Evolutionary conservation across 2,113 vertebrate genomes (phyloP).

Genomic region (Nesogale talazaci): DNA sequence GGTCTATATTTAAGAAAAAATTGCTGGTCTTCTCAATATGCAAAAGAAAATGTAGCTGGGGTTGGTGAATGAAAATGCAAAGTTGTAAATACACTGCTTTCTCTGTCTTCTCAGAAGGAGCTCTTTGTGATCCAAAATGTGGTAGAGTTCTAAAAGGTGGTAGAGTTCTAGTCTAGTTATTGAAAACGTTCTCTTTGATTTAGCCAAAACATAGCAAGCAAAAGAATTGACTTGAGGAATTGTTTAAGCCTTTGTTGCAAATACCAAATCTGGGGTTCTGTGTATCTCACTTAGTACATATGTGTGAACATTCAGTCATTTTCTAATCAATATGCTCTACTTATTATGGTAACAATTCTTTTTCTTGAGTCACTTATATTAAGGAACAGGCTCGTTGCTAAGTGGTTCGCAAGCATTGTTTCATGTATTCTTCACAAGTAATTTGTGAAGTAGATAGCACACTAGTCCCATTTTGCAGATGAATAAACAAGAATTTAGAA

Average conservation of each 20-base stretch:
- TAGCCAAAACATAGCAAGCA: neutral
- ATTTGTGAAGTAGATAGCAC: neutral
- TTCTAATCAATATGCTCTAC: neutral
- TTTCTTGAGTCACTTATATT: neutral
- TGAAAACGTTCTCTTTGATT: neutral
- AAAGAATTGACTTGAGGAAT: neutral
- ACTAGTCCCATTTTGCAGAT: constrained; percentile 14
- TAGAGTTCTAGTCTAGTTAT: neutral
- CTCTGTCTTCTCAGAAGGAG: neutral
- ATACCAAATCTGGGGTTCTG: neutral
- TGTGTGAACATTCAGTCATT: neutral
- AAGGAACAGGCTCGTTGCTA: neutral
- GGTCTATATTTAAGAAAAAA: too few species aligned
- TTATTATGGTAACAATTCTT: constrained; percentile 2
- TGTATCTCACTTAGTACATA: neutral
- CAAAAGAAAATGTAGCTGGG: too few species aligned
- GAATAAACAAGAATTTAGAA: neutral
- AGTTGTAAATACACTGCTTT: neutral
- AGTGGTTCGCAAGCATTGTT: neutral
- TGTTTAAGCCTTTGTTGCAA: neutral
- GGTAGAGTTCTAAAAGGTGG: neutral
- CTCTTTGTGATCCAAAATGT: neutral
- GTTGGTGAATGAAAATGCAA: neutral
- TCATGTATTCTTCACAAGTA: neutral
- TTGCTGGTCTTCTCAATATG: too few species aligned